Evolutionary conservation across 1,140 invertebrate genomes (phyloP), one percentile per base, ranked within the genome.

Genomic region (Catajapyx aquilonaris): DNA sequence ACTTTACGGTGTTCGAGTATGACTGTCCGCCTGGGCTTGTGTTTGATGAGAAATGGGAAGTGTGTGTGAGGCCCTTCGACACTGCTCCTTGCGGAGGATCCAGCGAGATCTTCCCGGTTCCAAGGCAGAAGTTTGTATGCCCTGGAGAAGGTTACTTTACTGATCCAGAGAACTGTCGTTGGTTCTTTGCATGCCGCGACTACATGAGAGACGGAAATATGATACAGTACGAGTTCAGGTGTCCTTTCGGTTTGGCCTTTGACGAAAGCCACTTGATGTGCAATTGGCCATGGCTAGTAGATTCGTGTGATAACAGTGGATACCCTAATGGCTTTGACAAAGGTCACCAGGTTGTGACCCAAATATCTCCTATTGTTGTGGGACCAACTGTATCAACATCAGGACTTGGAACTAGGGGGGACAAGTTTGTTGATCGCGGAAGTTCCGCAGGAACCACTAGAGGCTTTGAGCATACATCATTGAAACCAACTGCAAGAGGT

Each of bases 51-150:
- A 56, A 64, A 15, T 75, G 71, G 40, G 77, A 80, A 52, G 76
- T 83, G 30, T 85, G 81, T 47, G 77, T 79, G 7, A 83, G 79
- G 79, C 79, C 80, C 9, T 84, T 79, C 52, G 68, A 52, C 36
- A 68, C 31, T 69, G 74, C 45, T 71, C 74, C 43, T 71, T 80
- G 20, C 65, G 71, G 9, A 50, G 58, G 41, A 53, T 65, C 21
- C 58, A 74, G 50, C 73, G 57, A 60, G 44, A 50, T 60, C 15
- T 76, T 53, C 48, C 66, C 31, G 70, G 76, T 57, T 66, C 74
- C 18, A 48, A 62, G 45, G 57, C 68, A 55, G 65, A 73, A 67
- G 51, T 56, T 54, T 38, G 18, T 49, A 10, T 59, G 58, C 41
- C 46, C 48, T 1, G 46, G 56, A 48, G 45, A 57, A 64, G 74